A percentile compares a stretch with the other conserved stretches of the same genome.
Evolutionary conservation across 1,140 invertebrate species (phyloP).

Genomic region (Macrosteles quadrilineatus): DNA sequence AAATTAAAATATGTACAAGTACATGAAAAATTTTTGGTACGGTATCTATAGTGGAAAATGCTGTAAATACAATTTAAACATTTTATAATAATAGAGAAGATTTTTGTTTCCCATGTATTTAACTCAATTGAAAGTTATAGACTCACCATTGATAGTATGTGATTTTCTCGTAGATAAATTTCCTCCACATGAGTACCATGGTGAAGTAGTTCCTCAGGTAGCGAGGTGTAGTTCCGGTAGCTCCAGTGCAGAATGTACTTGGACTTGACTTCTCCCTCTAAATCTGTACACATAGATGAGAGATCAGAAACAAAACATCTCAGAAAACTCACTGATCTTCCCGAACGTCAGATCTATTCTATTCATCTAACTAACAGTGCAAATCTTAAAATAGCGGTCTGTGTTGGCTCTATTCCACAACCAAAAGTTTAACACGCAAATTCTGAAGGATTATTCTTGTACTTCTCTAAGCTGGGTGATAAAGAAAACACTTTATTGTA

Average conservation of each 20-base stretch:
- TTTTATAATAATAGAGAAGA: too few relatives aligned
- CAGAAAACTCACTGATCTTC: not conserved
- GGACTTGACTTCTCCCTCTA: constrained; percentile 28
- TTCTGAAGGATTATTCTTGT: not conserved
- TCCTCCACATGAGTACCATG: constrained; percentile 31
- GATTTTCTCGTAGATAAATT: constrained; percentile 30
- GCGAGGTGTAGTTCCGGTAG: constrained; percentile 15
- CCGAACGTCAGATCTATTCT: constrained; percentile 13
- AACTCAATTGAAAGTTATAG: too few relatives aligned
- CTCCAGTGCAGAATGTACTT: constrained; percentile 33
- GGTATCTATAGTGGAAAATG: too few relatives aligned
- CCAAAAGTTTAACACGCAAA: constrained; percentile 20
- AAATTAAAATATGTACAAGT: too few relatives aligned
- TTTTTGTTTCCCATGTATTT: too few relatives aligned
- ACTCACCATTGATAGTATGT: constrained; percentile 18
- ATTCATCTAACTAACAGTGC: constrained; percentile 17
- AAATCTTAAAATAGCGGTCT: constrained; percentile 28
- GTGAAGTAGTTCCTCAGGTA: constrained; percentile 25
- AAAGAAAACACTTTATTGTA: too few relatives aligned
- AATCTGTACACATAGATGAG: not conserved
- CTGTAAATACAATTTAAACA: too few relatives aligned
- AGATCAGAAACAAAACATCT: not conserved
- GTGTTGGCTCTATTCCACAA: constrained; percentile 12
- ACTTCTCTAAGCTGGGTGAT: too few relatives aligned
- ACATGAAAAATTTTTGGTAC: too few relatives aligned